A percentile compares a stretch with the other conserved stretches of the same genome.
Evolutionary conservation across 2,113 vertebrate species (phyloP).

Genomic region (Symphodus melops): DNA sequence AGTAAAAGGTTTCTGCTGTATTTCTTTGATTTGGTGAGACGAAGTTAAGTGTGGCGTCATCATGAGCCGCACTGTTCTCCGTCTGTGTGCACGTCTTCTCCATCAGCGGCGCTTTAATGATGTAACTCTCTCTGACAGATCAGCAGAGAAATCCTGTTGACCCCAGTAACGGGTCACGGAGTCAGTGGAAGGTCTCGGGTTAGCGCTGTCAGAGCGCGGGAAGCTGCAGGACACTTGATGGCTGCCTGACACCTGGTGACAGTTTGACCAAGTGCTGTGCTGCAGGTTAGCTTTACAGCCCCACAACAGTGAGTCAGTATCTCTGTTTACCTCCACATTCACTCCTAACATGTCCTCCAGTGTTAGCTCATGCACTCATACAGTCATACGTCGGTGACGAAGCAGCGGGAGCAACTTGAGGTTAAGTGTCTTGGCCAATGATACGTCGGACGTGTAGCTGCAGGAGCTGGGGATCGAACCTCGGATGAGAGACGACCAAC

Average conservation of each 20-base stretch:
- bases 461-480: no score
- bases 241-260: neutral
- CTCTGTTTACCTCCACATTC: conserved; percentile 53
- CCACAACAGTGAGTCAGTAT: no score
- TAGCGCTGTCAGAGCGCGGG: neutral
- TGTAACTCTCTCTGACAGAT: conserved; percentile 16
- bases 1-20: conserved; percentile 81
- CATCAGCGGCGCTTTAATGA: conserved; percentile 5
- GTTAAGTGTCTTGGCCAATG: no score
- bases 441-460: no score
- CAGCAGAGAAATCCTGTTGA: conserved; percentile 5
- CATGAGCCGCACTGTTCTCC: conserved; percentile 25
- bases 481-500: no score
- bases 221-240: neutral
- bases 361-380: no score
- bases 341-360: conserved; percentile 77
- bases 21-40: conserved; percentile 59
- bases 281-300: no score
- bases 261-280: neutral
- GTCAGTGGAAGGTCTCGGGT: neutral
- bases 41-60: conserved; percentile 34
- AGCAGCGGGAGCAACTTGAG: no score
- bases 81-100: conserved; percentile 8
- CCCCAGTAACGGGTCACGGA: conserved; percentile 1
- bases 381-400: no score